Percentiles rank a stretch among this genome's conserved stretches.
Conservation (phyloP, 2,113 vertebrate genomes). For the Oenanthe melanoleuca region DNA sequence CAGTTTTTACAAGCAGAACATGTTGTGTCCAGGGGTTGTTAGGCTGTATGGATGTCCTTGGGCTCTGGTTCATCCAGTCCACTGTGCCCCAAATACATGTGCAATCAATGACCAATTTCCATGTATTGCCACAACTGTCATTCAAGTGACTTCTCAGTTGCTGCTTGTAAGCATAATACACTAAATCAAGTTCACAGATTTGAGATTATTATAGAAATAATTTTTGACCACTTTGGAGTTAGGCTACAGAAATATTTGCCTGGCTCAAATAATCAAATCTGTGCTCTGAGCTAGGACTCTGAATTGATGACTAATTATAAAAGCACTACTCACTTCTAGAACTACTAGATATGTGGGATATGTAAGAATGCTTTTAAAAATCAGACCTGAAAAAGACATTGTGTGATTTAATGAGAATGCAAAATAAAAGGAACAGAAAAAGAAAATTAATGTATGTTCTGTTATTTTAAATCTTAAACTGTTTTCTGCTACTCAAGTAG, state of each 20-base stretch:
- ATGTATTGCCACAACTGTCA: background rate
- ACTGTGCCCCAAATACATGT: background rate
- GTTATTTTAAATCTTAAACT: background rate
- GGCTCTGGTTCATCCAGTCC: background rate
- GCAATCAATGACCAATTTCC: background rate
- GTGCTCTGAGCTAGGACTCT: background rate
- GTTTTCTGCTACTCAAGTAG: background rate
- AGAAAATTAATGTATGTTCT: background rate
- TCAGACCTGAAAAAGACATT: background rate
- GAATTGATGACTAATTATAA: background rate
- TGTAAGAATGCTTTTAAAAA: background rate
- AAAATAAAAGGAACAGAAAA: background rate
- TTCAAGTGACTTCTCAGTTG: background rate
- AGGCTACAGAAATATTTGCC: background rate
- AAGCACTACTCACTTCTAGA: accelerated
- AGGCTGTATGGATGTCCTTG: background rate
- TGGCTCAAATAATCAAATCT: background rate
- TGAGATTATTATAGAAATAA: background rate
- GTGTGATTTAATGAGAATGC: background rate
- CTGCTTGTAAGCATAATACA: background rate
- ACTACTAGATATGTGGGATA: background rate
- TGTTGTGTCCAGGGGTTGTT: background rate
- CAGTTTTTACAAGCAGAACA: background rate
- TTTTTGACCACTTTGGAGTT: background rate
- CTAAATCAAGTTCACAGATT: background rate